A percentile compares a stretch with the other conserved stretches of the same genome.
phyloP scores from a whole-genome alignment of 2,797 vertebrate genomes.

The Gallirallus australis region DNA sequence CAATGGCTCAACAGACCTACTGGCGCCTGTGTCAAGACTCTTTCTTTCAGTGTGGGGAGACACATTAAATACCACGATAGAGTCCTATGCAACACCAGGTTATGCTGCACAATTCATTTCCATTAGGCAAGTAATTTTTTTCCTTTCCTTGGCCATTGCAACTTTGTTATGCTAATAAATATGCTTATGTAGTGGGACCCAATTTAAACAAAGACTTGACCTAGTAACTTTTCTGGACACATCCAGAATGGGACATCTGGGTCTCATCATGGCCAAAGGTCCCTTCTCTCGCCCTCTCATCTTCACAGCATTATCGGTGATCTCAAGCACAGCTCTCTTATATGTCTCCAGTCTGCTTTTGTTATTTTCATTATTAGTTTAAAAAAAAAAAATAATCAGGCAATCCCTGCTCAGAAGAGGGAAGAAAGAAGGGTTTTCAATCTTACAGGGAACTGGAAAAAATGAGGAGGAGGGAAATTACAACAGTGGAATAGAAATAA shows the following conservation, averaged over 20 bases:
- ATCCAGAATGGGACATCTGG: constrained; percentile 38
- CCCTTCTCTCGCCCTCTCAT: constrained; percentile 21
- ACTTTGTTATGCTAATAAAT: constrained; percentile 52
- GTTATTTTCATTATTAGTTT: constrained; percentile 30
- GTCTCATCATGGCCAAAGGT: constrained; percentile 41
- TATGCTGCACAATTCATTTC: constrained; percentile 52
- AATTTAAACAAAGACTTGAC: constrained; percentile 45
- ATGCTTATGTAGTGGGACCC: constrained; percentile 5
- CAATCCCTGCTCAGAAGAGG: background rate
- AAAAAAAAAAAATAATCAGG: background rate
- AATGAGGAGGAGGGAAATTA: background rate
- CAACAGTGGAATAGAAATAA: background rate
- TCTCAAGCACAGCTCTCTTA: background rate
- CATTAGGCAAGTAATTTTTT: constrained; percentile 21
- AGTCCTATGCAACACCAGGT: constrained; percentile 39
- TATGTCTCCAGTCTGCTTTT: background rate
- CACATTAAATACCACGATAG: constrained; percentile 17
- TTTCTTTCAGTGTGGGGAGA: constrained; percentile 1
- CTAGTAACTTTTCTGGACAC: constrained; percentile 6
- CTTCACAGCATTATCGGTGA: constrained; percentile 2
- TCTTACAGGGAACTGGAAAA: background rate
- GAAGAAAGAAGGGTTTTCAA: background rate
- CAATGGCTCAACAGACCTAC: constrained; percentile 58
- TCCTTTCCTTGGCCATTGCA: constrained; percentile 1
- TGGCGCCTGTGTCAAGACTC: constrained; percentile 46